A percentile compares a stretch with the other conserved stretches of the same genome.
Evolutionary conservation across 1,140 invertebrate genomes (phyloP).

Genomic region (Drosophila quadrilineata): DNA sequence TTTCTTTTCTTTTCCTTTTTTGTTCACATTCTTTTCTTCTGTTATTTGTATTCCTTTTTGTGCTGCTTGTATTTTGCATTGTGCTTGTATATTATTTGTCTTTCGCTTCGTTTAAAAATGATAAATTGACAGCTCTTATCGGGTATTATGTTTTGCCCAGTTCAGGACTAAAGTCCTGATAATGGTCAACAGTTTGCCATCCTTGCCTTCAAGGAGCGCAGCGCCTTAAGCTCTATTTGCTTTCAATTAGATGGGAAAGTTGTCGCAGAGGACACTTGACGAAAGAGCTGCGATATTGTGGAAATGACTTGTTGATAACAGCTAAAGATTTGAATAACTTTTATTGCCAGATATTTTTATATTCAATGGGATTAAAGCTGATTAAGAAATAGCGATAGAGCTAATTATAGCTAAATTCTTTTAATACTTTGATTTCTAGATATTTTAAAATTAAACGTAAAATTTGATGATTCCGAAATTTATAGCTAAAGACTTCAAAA

Average conservation of each 20-base stretch:
- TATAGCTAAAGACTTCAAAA: too few relatives aligned
- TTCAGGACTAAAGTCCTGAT: slow-evolving; percentile 5
- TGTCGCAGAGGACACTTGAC: background rate
- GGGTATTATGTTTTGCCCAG: slow-evolving; percentile 47
- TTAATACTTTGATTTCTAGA: too few relatives aligned
- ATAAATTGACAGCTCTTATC: slow-evolving; percentile 76
- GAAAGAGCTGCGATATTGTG: background rate
- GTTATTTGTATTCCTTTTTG: background rate
- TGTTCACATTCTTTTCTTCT: background rate
- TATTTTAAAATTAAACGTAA: too few relatives aligned
- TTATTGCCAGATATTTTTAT: too few relatives aligned
- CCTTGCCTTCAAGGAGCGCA: background rate
- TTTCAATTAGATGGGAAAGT: slow-evolving; percentile 19
- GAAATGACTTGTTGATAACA: background rate
- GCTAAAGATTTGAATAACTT: too few relatives aligned
- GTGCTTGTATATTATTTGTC: slow-evolving; percentile 5
- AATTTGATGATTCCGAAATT: too few relatives aligned
- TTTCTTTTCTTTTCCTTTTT: background rate
- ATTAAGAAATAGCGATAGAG: too few relatives aligned
- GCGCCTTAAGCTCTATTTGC: slow-evolving; percentile 14
- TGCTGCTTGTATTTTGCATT: too few relatives aligned
- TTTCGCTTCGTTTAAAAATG: slow-evolving; percentile 35
- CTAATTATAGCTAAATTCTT: too few relatives aligned
- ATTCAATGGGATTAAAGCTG: too few relatives aligned
- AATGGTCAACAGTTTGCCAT: slow-evolving; percentile 8